Evolutionary conservation across 2,797 vertebrate species (phyloP).

Genomic region (Sebastes oblongus): DNA sequence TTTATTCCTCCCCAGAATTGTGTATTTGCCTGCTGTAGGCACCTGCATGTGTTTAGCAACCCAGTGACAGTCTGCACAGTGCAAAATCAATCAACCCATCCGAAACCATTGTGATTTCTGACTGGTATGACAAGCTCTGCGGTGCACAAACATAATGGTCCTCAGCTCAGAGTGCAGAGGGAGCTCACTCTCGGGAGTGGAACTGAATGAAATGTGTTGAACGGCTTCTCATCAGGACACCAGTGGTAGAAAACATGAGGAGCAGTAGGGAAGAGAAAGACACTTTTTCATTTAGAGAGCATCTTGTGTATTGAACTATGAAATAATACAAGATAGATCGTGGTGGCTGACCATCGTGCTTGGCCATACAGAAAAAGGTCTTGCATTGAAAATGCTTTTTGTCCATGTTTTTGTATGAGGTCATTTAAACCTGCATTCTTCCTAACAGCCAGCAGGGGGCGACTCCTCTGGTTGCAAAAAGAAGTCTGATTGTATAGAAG

Average conservation of each 20-base stretch:
- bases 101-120: conserved; percentile 3
- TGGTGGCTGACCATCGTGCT: no score
- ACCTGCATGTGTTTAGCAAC: not conserved
- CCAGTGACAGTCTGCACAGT: not conserved
- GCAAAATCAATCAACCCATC: conserved; percentile 39
- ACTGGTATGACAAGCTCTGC: conserved; percentile 2
- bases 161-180: conserved; percentile 7
- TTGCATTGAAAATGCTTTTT: not conserved
- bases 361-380: no score
- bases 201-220: no score
- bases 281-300: not conserved
- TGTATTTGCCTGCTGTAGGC: not conserved
- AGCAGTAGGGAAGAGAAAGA: no score
- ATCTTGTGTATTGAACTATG: not conserved
- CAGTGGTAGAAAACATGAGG: not conserved
- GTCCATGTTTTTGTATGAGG: not conserved
- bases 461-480: no score
- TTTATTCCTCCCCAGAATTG: not conserved
- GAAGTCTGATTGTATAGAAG: no score
- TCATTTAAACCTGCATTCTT: no score
- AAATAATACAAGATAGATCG: not conserved
- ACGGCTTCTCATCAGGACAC: conserved; percentile 1
- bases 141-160: conserved; percentile 25
- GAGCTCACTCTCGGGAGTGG: conserved; percentile 3
- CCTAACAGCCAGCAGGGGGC: no score